phyloP scores from a whole-genome alignment of 2,888 invertebrate species.

The Escarpia spicata region DNA sequence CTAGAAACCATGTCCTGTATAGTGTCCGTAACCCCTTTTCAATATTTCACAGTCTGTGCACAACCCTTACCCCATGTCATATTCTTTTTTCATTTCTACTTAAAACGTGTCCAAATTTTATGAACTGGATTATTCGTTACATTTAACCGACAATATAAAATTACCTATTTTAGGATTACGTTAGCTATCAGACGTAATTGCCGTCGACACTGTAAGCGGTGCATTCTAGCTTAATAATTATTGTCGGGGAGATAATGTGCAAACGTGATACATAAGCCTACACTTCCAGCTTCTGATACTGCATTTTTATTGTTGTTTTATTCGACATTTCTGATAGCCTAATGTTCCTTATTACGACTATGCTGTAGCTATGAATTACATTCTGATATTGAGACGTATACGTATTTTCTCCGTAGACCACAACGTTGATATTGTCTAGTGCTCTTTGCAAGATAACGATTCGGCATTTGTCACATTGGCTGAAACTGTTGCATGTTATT shows the following conservation, averaged over 20 bases:
- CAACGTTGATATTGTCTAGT: too few relatives aligned
- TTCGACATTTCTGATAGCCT: too few relatives aligned
- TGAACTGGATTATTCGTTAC: neutral
- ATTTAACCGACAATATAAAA: neutral
- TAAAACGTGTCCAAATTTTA: neutral
- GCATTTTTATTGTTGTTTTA: too few relatives aligned
- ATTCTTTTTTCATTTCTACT: neutral
- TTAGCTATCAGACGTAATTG: neutral
- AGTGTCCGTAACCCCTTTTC: too few relatives aligned
- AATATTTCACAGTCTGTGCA: too few relatives aligned
- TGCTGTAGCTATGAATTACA: neutral
- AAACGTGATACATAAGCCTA: neutral
- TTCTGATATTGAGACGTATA: neutral
- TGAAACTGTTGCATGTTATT: too few relatives aligned
- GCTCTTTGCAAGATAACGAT: too few relatives aligned
- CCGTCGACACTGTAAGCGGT: neutral
- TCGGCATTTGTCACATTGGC: too few relatives aligned
- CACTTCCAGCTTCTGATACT: too few relatives aligned
- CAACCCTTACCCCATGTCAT: neutral
- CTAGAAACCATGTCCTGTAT: too few relatives aligned
- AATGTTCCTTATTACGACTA: neutral
- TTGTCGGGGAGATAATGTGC: neutral
- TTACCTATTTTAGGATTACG: neutral
- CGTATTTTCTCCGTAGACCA: too few relatives aligned
- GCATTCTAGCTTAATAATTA: neutral